These are phyloP conservation scores for Marmota flaviventris DNA, from an alignment of 2,113 vertebrate species.

Conservation along the genomic window DNA sequence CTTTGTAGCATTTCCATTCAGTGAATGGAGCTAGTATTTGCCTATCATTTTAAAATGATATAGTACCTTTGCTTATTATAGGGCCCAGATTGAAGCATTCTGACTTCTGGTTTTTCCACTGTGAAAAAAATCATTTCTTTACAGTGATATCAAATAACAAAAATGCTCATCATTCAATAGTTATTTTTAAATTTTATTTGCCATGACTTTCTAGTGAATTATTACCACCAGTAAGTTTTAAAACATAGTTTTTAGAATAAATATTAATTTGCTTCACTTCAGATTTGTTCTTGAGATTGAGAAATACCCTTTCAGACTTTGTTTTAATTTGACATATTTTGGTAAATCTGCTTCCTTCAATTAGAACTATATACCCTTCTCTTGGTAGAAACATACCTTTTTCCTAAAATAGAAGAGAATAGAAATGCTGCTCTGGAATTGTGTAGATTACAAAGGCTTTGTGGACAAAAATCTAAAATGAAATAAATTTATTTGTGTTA, in stretches of 20 bases:
- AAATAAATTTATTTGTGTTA: conserved; percentile 59
- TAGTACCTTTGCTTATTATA: conserved; percentile 59
- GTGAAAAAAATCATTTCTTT: conserved; percentile 71
- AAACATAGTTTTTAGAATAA: conserved; percentile 63
- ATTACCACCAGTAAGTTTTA: conserved; percentile 26
- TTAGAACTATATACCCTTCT: neutral
- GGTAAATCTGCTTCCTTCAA: conserved; percentile 5
- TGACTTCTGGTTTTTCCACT: conserved; percentile 70
- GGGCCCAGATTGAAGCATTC: conserved; percentile 72
- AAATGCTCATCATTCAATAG: conserved; percentile 64
- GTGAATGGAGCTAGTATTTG: conserved; percentile 80
- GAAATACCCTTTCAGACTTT: conserved; percentile 20
- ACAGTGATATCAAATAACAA: conserved; percentile 56
- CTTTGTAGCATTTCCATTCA: conserved; percentile 82
- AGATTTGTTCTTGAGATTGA: conserved; percentile 62
- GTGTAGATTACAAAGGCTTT: conserved; percentile 14
- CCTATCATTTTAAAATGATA: conserved; percentile 80
- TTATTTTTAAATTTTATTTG: conserved; percentile 56
- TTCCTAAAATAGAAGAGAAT: neutral
- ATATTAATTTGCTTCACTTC: conserved; percentile 14
- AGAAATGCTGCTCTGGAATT: conserved; percentile 65
- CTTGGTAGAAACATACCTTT: neutral
- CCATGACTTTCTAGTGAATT: conserved; percentile 53
- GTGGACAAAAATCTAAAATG: conserved; percentile 47
- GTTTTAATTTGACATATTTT: conserved; percentile 59